phyloP scores from a whole-genome alignment of 1,140 invertebrate genomes.

The Lamellibrachia luymesi region DNA sequence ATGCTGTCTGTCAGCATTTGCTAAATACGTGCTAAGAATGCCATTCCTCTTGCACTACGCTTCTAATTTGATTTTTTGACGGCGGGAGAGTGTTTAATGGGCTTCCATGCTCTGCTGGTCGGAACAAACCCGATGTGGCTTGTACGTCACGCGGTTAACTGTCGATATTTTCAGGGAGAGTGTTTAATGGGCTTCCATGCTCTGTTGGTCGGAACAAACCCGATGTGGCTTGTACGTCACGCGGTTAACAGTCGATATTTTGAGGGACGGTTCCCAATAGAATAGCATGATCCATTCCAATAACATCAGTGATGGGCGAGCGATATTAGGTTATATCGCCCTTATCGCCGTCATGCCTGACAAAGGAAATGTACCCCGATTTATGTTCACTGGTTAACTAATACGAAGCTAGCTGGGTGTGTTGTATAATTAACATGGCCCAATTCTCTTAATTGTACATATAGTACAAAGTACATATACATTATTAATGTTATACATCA shows the following conservation, averaged over 20 bases:
- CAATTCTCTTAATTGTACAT: no score
- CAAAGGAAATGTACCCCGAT: no score
- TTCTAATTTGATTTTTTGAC: neutral
- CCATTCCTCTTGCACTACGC: neutral
- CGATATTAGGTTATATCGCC: neutral
- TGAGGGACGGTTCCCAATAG: neutral
- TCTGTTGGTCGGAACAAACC: neutral
- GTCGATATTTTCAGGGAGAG: neutral
- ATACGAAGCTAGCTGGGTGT: no score
- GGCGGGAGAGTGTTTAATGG: neutral
- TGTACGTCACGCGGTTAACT: neutral
- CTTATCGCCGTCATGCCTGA: neutral
- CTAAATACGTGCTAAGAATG: neutral
- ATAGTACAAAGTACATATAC: no score
- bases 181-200: neutral
- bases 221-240: neutral
- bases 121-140: neutral
- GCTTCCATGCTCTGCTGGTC: neutral
- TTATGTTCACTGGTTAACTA: no score
- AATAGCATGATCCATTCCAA: neutral
- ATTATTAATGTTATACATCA: no score
- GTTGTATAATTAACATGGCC: no score
- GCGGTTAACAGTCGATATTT: neutral
- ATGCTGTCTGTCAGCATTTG: neutral
- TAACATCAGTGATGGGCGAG: neutral